Percentiles rank a stretch among this genome's conserved stretches.
Conservation (phyloP, 2,888 invertebrate genomes). For the Epistrophella euchroma region DNA sequence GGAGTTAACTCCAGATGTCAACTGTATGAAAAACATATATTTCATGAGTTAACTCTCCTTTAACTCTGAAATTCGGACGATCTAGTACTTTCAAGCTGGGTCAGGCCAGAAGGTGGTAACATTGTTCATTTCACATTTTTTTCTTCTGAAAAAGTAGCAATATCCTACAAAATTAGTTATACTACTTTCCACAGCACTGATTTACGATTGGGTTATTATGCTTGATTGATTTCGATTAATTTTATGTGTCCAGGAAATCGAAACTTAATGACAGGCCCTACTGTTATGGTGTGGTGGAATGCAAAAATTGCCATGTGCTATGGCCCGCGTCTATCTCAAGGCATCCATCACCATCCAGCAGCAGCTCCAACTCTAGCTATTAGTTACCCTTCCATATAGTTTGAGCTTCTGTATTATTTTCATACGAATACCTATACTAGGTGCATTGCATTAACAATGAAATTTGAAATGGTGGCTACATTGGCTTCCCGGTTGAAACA, state of each 20-base stretch:
- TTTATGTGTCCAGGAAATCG: constrained; percentile 74
- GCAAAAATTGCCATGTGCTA: constrained; percentile 63
- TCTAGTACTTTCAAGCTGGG: too few relatives aligned
- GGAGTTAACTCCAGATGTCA: too few relatives aligned
- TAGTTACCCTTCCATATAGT: neutral
- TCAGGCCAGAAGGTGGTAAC: neutral
- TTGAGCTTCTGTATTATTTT: constrained; percentile 10
- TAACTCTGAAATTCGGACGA: too few relatives aligned
- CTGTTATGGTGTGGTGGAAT: constrained; percentile 51
- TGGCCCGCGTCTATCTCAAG: constrained; percentile 58
- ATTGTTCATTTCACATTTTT: neutral
- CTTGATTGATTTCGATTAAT: constrained; percentile 75
- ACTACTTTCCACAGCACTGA: constrained; percentile 41
- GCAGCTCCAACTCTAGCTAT: constrained; percentile 13
- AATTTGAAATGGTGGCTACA: constrained; percentile 43
- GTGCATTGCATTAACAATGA: constrained; percentile 37
- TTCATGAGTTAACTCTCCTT: neutral
- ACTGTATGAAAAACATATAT: too few relatives aligned
- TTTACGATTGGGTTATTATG: constrained; percentile 54
- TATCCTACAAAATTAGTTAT: neutral
- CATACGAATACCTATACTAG: constrained; percentile 28
- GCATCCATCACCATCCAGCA: neutral
- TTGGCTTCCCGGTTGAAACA: constrained; percentile 48
- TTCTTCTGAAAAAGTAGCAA: neutral
- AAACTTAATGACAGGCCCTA: constrained; percentile 74